phyloP scores from a whole-genome alignment of 2,888 invertebrate species.

The Chouioia cunea region DNA sequence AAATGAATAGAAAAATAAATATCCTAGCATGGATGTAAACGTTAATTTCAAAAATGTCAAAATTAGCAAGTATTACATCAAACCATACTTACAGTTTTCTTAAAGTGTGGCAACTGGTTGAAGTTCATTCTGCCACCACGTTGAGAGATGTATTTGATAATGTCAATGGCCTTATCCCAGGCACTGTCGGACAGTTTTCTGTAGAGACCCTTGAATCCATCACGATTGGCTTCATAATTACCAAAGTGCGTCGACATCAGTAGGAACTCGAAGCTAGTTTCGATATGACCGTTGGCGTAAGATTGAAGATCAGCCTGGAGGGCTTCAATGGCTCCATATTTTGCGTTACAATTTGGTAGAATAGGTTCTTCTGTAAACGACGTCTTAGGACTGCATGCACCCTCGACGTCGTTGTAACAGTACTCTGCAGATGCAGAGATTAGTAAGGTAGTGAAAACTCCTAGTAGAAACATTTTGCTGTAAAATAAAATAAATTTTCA shows the following conservation, averaged over 20 bases:
- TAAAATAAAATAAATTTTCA: slow-evolving; percentile 43
- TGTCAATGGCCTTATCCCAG: slow-evolving; percentile 80
- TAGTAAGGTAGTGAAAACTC: slow-evolving; percentile 70
- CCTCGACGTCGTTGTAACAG: slow-evolving; percentile 75
- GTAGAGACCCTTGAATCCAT: slow-evolving; percentile 82
- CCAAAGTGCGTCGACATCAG: slow-evolving; percentile 82
- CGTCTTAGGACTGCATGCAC: slow-evolving; percentile 72
- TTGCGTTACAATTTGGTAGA: slow-evolving; percentile 73
- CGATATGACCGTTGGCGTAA: slow-evolving; percentile 77
- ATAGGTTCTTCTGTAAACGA: slow-evolving; percentile 55
- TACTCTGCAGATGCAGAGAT: slow-evolving; percentile 72
- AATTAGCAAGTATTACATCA: slow-evolving; percentile 5
- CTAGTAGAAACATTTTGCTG: slow-evolving; percentile 74
- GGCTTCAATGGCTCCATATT: slow-evolving; percentile 74
- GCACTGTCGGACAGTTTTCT: slow-evolving; percentile 79
- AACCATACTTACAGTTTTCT: slow-evolving; percentile 54
- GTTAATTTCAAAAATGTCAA: slow-evolving; percentile 11
- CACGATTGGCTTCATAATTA: slow-evolving; percentile 81
- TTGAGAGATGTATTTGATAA: slow-evolving; percentile 83
- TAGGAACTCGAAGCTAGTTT: slow-evolving; percentile 82
- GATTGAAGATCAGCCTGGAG: slow-evolving; percentile 70
- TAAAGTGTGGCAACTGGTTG: slow-evolving; percentile 61
- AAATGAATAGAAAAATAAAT: too few species aligned
- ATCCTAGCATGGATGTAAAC: background rate
- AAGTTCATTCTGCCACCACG: slow-evolving; percentile 78